Base-by-base conservation (phyloP, 2,888 invertebrate species). In the Acanthosepion esculentum region DNA sequence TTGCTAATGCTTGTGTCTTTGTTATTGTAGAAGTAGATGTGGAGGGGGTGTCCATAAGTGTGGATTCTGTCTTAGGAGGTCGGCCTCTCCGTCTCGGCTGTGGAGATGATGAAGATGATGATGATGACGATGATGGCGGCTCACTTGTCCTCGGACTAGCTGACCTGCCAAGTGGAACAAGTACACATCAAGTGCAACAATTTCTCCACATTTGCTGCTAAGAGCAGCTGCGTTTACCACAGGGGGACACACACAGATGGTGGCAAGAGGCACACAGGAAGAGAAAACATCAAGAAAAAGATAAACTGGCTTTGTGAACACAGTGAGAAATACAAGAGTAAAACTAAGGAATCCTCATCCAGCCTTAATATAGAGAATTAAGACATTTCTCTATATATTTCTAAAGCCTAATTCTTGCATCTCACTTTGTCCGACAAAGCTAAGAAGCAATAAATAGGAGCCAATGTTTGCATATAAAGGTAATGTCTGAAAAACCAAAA, bases 121-220 rank as follows among this genome's bases (percentile, higher is more conserved):
- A 41, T 41, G 64, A 78, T 78, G 78, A 78, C 33, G 78, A 78
- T 23, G 78, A 78, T 78, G 78, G 33, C 33, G 78, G 78, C 78
- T 78, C 78, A 78, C 78, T 78, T 33, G 78, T 78, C n/a, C 78
- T 78, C n/a, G 78, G 78, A 33, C 78, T 78, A 78, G 33, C n/a
- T 78, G 78, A 78, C 33, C 78, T 78, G 78, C n/a, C n/a, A 78
- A n/a, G 33, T 78, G 78, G 15, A 78, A 78, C n/a, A 78, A 78
- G 78, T n/a, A 78, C 78, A 78, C 78, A 78, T 78, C 78, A 78
- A n/a, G n/a, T 78, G n/a, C n/a, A 12, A n/a, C 78, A n/a, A 78
- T n/a, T 78, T 15, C n/a, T 78, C 59, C 59, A 59, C n/a, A 78
- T 18, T 8, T 78, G 10, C n/a, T 78, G 10, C n/a, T 78, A 78